Evolutionary conservation across 1,140 invertebrate genomes (phyloP).

Genomic region (Neodiprion virginianus): DNA sequence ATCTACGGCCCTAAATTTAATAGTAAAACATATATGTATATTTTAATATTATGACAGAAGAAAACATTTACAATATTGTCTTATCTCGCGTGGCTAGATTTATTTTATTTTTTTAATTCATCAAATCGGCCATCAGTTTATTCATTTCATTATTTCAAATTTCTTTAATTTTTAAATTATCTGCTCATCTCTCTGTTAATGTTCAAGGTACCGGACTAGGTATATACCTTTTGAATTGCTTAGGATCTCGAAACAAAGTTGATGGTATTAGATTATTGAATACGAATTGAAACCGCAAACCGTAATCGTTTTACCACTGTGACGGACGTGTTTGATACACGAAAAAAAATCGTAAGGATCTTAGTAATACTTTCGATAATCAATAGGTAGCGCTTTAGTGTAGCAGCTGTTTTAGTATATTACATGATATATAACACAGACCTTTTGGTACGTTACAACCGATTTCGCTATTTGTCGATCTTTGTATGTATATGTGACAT

Average conservation of each 20-base stretch:
- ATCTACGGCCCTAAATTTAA: neutral
- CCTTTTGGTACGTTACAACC: neutral
- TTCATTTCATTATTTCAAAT: neutral
- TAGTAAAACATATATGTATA: slow-evolving; percentile 1
- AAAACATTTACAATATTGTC: slow-evolving; percentile 1
- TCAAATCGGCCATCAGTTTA: neutral
- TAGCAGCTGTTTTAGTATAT: neutral
- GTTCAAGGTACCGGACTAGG: no score
- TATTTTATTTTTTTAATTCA: no score
- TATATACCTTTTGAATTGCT: no score
- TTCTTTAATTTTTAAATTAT: neutral
- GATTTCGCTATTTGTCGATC: neutral
- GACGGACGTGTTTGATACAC: neutral
- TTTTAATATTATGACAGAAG: slow-evolving; percentile 3
- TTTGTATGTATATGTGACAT: neutral
- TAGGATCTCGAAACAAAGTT: no score
- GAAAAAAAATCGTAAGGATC: neutral
- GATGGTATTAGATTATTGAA: neutral
- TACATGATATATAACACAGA: neutral
- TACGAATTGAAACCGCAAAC: neutral
- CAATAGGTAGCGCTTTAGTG: neutral
- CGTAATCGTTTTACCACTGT: neutral
- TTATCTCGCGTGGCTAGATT: neutral
- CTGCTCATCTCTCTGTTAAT: neutral
- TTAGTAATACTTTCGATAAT: neutral